phyloP scores from a whole-genome alignment of 2,888 invertebrate species.

The Eristalinus sepulchralis region DNA sequence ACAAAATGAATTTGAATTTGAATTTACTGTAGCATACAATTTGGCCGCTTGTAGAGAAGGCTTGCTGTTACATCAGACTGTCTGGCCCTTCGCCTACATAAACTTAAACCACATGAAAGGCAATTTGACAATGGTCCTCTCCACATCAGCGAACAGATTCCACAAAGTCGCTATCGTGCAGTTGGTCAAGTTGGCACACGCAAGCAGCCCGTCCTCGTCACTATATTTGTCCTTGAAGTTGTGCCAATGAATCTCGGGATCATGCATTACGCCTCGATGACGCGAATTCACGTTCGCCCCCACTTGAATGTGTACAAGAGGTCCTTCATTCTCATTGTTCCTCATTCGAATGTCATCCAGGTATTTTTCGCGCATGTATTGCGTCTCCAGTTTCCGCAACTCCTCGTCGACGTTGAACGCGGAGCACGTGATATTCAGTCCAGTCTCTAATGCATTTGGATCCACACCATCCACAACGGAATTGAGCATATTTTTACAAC shows the following conservation, averaged over 20 bases:
- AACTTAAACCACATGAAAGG: slow-evolving; percentile 76
- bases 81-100: slow-evolving; percentile 63
- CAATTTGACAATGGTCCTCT: slow-evolving; percentile 74
- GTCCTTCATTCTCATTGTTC: slow-evolving; percentile 73
- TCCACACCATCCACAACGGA: slow-evolving; percentile 24
- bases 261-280: slow-evolving; percentile 56
- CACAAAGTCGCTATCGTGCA: slow-evolving; percentile 74
- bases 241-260: slow-evolving; percentile 73
- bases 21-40: neutral
- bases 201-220: slow-evolving; percentile 71
- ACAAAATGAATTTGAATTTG: neutral
- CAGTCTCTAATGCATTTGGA: slow-evolving; percentile 32
- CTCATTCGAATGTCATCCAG: slow-evolving; percentile 73
- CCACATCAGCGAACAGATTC: slow-evolving; percentile 75
- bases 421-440: slow-evolving; percentile 71
- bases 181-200: slow-evolving; percentile 65
- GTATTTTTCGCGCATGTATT: slow-evolving; percentile 76
- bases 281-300: slow-evolving; percentile 49
- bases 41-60: neutral
- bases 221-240: slow-evolving; percentile 77
- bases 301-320: slow-evolving; percentile 56
- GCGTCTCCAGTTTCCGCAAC: slow-evolving; percentile 76
- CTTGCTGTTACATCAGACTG: neutral
- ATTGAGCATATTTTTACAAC: slow-evolving; percentile 52
- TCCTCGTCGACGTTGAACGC: slow-evolving; percentile 78